Conservation (phyloP, 2,113 vertebrate species). For the Strigops habroptila region DNA sequence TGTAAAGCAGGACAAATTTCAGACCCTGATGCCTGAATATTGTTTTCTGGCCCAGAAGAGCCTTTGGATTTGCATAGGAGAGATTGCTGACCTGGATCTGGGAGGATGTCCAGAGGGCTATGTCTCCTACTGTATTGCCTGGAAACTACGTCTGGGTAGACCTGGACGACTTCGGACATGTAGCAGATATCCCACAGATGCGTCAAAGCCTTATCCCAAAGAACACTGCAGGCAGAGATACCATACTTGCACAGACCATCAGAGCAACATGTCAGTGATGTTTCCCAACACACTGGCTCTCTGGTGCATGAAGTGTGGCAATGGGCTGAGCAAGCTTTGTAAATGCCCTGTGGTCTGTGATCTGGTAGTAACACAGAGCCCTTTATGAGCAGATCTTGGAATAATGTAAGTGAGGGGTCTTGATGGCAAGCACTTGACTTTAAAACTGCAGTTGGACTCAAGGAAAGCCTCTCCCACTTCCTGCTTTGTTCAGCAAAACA, state of each 20-base stretch:
- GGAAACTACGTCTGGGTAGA: background rate
- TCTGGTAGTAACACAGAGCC: background rate
- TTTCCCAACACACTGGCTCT: background rate
- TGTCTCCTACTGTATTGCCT: background rate
- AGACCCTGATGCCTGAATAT: background rate
- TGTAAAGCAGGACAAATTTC: background rate
- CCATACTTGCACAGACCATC: background rate
- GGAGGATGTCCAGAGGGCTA: background rate
- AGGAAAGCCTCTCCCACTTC: background rate
- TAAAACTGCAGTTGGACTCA: background rate
- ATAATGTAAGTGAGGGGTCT: background rate
- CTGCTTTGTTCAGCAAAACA: background rate
- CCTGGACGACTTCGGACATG: background rate
- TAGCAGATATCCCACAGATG: background rate
- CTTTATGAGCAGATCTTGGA: background rate
- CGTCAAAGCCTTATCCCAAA: background rate
- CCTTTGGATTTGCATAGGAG: background rate
- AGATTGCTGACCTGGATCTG: background rate
- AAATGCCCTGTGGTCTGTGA: fast-evolving
- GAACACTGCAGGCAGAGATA: background rate
- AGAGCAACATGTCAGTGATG: fast-evolving
- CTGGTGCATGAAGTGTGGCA: background rate
- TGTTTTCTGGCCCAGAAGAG: background rate
- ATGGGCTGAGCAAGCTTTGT: background rate
- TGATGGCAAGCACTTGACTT: background rate